Evolutionary conservation across 2,113 vertebrate genomes (phyloP).

Genomic region (Chamaea fasciata): DNA sequence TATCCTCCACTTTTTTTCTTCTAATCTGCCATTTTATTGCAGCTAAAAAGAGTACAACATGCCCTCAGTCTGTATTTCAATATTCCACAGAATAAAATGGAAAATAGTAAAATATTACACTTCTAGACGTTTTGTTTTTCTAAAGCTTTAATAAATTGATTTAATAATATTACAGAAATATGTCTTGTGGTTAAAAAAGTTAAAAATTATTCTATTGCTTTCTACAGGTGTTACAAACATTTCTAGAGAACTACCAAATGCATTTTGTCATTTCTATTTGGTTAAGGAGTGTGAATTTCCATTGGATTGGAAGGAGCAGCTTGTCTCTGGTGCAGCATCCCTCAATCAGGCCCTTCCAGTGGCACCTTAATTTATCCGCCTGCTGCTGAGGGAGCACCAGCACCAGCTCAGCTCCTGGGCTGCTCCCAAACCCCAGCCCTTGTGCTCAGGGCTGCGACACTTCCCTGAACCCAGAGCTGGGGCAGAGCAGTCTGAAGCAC

Average conservation of each 20-base stretch:
- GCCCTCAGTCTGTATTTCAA: neutral
- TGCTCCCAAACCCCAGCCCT: neutral
- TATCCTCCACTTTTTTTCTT: neutral
- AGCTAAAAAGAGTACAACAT: neutral
- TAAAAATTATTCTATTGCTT: neutral
- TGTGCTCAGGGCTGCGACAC: neutral
- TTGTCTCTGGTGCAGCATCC: neutral
- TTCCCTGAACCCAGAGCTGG: slow-evolving; percentile 1
- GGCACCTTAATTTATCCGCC: neutral
- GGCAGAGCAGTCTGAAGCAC: slow-evolving; percentile 10
- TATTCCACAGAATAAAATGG: neutral
- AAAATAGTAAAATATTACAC: neutral
- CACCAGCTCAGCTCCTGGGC: slow-evolving; percentile 12
- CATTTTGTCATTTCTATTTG: neutral
- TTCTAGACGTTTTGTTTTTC: neutral
- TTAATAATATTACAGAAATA: neutral
- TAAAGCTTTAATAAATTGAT: neutral
- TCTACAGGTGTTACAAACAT: neutral
- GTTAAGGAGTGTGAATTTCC: neutral
- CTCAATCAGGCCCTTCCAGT: neutral
- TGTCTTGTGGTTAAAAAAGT: neutral
- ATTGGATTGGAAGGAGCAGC: neutral
- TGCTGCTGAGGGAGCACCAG: slow-evolving; percentile 11
- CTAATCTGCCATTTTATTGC: neutral
- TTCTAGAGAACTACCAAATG: neutral